Percentiles rank a stretch among this genome's conserved stretches.
Evolutionary conservation across 2,797 vertebrate genomes (phyloP).

Genomic region (Clarias pachynema): DNA sequence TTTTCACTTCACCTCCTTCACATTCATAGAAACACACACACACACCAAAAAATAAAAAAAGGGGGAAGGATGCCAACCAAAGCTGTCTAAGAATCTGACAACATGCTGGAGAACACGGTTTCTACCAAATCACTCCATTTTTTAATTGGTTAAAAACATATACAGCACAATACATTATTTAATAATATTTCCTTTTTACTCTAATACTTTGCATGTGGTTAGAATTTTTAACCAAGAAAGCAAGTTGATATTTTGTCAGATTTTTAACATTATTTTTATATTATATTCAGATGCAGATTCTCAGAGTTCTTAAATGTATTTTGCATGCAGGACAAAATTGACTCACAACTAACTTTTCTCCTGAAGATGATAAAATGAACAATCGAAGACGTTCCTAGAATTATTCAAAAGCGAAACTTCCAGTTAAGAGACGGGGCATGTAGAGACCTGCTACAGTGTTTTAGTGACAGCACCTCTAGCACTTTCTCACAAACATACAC

Average conservation of each 20-base stretch:
- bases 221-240: neutral
- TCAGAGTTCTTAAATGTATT: too few species aligned
- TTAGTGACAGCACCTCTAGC: slow-evolving; percentile 17
- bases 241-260: neutral
- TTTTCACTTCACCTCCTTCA: neutral
- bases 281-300: neutral
- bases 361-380: neutral
- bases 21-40: neutral
- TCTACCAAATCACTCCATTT: too few species aligned
- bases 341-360: neutral
- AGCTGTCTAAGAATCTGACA: neutral
- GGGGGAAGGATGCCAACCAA: neutral
- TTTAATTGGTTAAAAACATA: neutral
- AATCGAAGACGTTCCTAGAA: neutral
- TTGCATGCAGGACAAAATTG: neutral
- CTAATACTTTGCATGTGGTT: neutral
- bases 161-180: neutral
- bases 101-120: neutral
- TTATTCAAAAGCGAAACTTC: neutral
- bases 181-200: neutral
- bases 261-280: neutral
- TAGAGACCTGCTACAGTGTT: slow-evolving; percentile 40
- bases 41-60: neutral
- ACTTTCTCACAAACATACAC: slow-evolving; percentile 5
- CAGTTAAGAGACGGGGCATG: slow-evolving; percentile 16